Percentiles rank a stretch among this genome's conserved stretches.
Conservation (phyloP, 1,140 invertebrate species). For the Musca vetustissima region DNA sequence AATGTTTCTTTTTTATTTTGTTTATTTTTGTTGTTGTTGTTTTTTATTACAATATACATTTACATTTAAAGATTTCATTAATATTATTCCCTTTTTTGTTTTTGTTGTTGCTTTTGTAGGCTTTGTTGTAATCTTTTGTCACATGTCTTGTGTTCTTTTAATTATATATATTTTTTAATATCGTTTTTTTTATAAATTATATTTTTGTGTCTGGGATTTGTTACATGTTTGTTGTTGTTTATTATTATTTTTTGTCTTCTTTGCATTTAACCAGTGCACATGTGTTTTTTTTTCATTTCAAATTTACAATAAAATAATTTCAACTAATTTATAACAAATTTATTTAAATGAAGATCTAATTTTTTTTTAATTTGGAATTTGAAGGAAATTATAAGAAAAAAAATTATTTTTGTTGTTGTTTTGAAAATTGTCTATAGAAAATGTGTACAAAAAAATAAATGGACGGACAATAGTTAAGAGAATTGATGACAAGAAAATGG, state of each 20-base stretch:
- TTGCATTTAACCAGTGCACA: constrained; percentile 20
- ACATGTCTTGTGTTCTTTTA: constrained; percentile 1
- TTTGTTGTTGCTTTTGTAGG: not conserved
- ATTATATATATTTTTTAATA: not conserved
- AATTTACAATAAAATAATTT: constrained; percentile 2
- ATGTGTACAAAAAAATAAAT: not conserved
- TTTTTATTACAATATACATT: constrained; percentile 22
- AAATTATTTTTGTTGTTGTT: not conserved
- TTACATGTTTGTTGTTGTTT: too few relatives aligned
- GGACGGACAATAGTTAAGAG: constrained; percentile 18
- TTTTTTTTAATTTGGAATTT: not conserved
- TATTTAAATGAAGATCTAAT: not conserved
- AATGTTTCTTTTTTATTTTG: not conserved
- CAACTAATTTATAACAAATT: constrained; percentile 4
- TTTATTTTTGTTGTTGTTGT: not conserved
- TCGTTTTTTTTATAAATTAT: not conserved
- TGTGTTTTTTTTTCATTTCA: constrained; percentile 12
- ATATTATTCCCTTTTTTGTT: constrained; percentile 17
- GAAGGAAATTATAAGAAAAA: not conserved
- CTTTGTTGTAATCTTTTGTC: constrained; percentile 10
- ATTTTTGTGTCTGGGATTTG: not conserved
- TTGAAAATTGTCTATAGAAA: not conserved
- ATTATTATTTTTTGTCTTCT: not conserved
- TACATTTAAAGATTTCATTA: constrained; percentile 11
- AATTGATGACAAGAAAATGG: constrained; percentile 5